Base-by-base conservation (phyloP, 92 coral and sea anemone genomes). In the Bergia sp. region DNA sequence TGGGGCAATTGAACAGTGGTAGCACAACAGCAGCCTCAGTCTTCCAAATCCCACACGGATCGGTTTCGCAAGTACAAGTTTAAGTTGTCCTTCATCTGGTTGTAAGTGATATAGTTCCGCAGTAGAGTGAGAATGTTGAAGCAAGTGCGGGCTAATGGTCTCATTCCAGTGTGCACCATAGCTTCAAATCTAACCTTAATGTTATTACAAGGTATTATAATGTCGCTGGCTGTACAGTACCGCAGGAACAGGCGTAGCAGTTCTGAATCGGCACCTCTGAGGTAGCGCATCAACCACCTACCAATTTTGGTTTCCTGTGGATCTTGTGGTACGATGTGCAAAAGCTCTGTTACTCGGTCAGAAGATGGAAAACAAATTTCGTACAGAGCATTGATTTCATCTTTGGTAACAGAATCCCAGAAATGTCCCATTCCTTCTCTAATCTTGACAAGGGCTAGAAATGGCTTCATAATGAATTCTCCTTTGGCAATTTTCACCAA, bases 391-490 rank as follows among this genome's bases (percentile, higher is more conserved):
- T 85, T 85, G 40, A 88, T 50, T 65, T 91, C 86, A 74, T 78
- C 82, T 44, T 61, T 78, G 66, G 85, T 88, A 16, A 84, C 71
- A 73, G 20, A 38, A 23, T 83, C 44, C 89, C 91, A 91, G 69
- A 80, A 82, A 45, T 61, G 82, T 43, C 91, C 91, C 93, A 91
- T 74, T 69, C 84, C 85, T 42, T 91, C 91, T 6, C 88, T 86
- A 66, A 91, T 64, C 78, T 88, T 91, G 41, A 58, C 47, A 38
- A 91, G 85, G 38, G 91, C 81, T 20, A 91, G n/a, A 66, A 79
- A 88, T 7, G 91, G 93, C 79, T 91, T 91, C 66, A 75, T 77
- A 7, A 91, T 43, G 41, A 91, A 81, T 85, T 91, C 93, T 73
- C 83, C 79, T 23, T 61, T 88, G 23, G 89, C 89, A 23, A 69